Base-by-base conservation (phyloP, 2,888 invertebrate species). In the Aspidiotus destructor region DNA sequence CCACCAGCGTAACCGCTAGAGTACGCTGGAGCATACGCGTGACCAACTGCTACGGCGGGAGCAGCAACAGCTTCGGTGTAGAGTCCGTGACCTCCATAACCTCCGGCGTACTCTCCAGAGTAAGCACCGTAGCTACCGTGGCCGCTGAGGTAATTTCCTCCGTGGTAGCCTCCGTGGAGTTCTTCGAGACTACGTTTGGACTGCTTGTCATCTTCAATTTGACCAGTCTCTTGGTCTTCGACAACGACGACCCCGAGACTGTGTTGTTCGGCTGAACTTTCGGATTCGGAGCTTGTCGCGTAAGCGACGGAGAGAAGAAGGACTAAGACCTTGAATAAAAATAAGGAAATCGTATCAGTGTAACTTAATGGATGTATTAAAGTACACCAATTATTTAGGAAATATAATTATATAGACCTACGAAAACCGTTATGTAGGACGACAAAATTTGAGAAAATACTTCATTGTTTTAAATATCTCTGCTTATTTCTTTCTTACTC, bases 131-230 rank as follows among this genome's bases (percentile, higher is more conserved):
- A 58, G 58, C 58, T 13, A 58, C 16, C 48, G n/a, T 11, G 40
- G 17, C 10, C 8, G 3, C 58, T 28, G 28, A 40, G 13, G 40
- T 40, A 17, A 13, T 28, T 40, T 28, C 11, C 16, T 41, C 15
- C 61, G 15, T 41, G 16, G 42, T 16, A n/a, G 44, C 15, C 44
- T 1, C 10, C 68, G 52, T 41, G 28, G 7, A 48, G 41, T 40
- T 60, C 60, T 40, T 40, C 11, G 54, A 64, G 61, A 62, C 69
- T 69, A 44, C 69, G 69, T 69, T 69, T 69, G 15, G 57, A 55
- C 44, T 69, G 69, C 62, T 69, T 69, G 40, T 40, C 42, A 8
- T 62, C 61, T 10, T 40, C 54, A 11, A 15, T 3, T 9, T 58
- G 60, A 2, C 48, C 40, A 6, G 58, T 44, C 9, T 8, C 9